Percentiles rank a stretch among this genome's conserved stretches.
Evolutionary conservation across 2,888 invertebrate genomes (phyloP).

Genomic region (Rhaphigaster nebulosa): DNA sequence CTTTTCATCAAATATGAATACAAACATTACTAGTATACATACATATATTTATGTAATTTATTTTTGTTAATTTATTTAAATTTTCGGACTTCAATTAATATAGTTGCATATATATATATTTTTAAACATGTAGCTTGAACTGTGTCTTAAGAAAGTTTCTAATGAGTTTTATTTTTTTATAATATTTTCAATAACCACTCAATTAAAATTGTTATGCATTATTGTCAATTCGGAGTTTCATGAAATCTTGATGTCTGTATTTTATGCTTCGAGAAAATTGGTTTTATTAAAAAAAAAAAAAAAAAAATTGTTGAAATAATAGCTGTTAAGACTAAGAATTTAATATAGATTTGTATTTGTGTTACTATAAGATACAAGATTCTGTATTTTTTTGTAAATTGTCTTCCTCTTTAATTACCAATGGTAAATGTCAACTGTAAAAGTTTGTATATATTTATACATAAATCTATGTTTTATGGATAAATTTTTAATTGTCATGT

Average conservation of each 20-base stretch:
- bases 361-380: background rate
- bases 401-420: constrained; percentile 51
- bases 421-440: constrained; percentile 9
- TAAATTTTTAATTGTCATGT: background rate
- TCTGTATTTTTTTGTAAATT: constrained; percentile 42
- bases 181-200: background rate
- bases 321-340: background rate
- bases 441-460: constrained; percentile 45
- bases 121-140: background rate
- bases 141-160: background rate
- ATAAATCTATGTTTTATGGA: constrained; percentile 34
- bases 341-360: constrained; percentile 23
- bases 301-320: background rate
- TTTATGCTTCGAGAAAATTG: background rate
- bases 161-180: constrained; percentile 23
- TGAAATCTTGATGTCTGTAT: background rate
- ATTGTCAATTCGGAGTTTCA: background rate
- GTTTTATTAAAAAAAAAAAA: background rate
- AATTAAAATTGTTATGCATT: background rate
- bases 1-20: background rate
- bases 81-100: background rate
- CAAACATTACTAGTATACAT: background rate
- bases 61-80: constrained; percentile 29
- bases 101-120: background rate
- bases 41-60: constrained; percentile 36